Conservation (phyloP, 2,113 vertebrate species). For the Xiphophorus maculatus region DNA sequence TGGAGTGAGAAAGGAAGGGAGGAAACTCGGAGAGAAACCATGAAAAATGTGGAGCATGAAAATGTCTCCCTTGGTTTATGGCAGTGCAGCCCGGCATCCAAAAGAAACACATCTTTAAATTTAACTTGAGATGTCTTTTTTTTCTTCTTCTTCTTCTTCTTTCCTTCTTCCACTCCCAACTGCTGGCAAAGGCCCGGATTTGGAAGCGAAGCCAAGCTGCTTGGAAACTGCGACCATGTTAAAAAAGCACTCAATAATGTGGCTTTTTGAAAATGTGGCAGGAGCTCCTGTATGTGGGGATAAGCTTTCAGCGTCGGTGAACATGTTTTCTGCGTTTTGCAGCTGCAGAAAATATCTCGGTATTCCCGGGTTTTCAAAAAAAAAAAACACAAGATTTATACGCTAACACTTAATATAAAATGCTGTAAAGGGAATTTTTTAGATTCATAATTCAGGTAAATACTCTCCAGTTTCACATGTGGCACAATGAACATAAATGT, state of each 20-base stretch:
- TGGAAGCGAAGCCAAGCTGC: slow-evolving; percentile 73
- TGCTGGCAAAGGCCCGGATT: slow-evolving; percentile 72
- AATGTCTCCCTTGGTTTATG: slow-evolving; percentile 88
- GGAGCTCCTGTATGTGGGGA: slow-evolving; percentile 70
- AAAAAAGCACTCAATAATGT: slow-evolving; percentile 81
- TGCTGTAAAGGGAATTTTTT: slow-evolving; percentile 29
- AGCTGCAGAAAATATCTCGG: slow-evolving; percentile 44
- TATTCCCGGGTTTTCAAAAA: slow-evolving; percentile 19
- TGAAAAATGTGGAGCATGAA: slow-evolving; percentile 88
- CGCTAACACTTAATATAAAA: slow-evolving; percentile 26
- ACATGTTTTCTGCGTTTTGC: slow-evolving; percentile 60
- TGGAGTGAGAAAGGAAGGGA: slow-evolving; percentile 85
- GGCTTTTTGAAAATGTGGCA: slow-evolving; percentile 74
- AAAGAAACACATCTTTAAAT: slow-evolving; percentile 88
- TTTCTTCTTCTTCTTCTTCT: no score
- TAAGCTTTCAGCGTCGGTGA: slow-evolving; percentile 68
- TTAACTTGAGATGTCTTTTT: slow-evolving; percentile 83
- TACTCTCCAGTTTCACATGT: slow-evolving; percentile 41
- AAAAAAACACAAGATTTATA: slow-evolving; percentile 38
- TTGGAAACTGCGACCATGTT: slow-evolving; percentile 82
- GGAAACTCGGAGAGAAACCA: slow-evolving; percentile 84
- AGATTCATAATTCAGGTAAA: slow-evolving; percentile 26
- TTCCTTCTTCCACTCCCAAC: slow-evolving; percentile 72
- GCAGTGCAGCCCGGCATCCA: slow-evolving; percentile 77
- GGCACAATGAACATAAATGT: slow-evolving; percentile 13